A percentile compares a stretch with the other conserved stretches of the same genome.
These are phyloP conservation scores for Temnothorax nylanderi DNA, from an alignment of 1,140 invertebrate species.

Conservation along the genomic window DNA sequence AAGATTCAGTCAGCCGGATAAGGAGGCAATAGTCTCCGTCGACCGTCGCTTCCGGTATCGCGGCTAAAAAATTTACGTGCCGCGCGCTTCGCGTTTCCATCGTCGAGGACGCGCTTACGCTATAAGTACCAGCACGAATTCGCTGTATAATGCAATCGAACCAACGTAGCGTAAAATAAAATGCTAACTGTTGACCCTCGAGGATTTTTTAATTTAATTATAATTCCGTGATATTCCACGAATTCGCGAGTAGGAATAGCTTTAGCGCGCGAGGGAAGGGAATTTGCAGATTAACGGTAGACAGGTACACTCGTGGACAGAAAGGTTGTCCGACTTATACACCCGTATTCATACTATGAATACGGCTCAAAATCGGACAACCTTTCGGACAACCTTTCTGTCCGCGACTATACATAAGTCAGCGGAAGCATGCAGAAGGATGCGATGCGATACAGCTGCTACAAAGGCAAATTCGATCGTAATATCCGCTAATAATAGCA, in stretches of 20 bases:
- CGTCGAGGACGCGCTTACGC: background rate
- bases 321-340: too few species aligned
- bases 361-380: too few species aligned
- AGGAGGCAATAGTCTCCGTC: constrained; percentile 41
- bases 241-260: background rate
- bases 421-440: background rate
- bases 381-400: too few species aligned
- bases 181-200: background rate
- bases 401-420: background rate
- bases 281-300: background rate
- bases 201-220: background rate
- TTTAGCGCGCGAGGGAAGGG: background rate
- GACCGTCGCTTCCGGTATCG: constrained; percentile 40
- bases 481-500: background rate
- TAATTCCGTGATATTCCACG: background rate
- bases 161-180: background rate
- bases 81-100: background rate
- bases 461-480: background rate
- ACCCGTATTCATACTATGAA: too few species aligned
- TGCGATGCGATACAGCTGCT: background rate
- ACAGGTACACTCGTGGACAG: too few species aligned
- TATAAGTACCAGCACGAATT: background rate
- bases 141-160: background rate
- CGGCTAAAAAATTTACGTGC: constrained; percentile 42
- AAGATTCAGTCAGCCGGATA: constrained; percentile 54